Base-by-base conservation (phyloP, 2,113 vertebrate genomes). In the Sinocyclocheilus grahami region DNA sequence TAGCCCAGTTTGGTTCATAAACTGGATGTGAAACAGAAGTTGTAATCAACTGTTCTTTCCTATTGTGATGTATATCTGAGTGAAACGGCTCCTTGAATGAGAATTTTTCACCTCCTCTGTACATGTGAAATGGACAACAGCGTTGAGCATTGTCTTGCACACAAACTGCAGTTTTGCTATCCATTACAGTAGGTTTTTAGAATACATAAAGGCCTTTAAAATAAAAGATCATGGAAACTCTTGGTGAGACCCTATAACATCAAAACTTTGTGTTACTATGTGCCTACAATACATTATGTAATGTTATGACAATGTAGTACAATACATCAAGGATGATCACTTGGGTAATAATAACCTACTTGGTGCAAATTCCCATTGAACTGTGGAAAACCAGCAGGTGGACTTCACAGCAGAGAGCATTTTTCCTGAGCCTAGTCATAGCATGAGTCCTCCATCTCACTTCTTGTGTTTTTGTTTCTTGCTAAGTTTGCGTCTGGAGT, bases 381-480 rank as follows among this genome's bases (percentile, higher is more conserved):
- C 24, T 33, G 42, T 53, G 46, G 27, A 53, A 53, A 82, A 55
- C 79, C 79, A 82, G 39, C 60, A 65, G 62, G 13, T 67, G 18
- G 51, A 33, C 27, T 30, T 78, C 1, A 55, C 76, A 55, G 27
- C 76, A 78, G 75, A 79, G 5, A 79, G 51, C 27, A 12, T 62
- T 79, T 62, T 33, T 33, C 30, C 78, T 39, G 55, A 62, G 78
- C 12, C 30, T 79, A 51, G 74, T 82, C 42, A 63, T 67, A 55
- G 14, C 51, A 78, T 3, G 46, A 53, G 27, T 33, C 14, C 51
- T 27, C 2, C 33, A 86, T 78, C 20, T 96, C 96, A 98, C 94
- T 97, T 91, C 94, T 97, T 91, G 83, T 96, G 94, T 88, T 95
- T 96, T 85, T 95, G 97, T 92, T 96, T 98, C 87, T 95, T 96